Conservation (phyloP, 2,888 invertebrate species). For the Acanthosepion esculentum region DNA sequence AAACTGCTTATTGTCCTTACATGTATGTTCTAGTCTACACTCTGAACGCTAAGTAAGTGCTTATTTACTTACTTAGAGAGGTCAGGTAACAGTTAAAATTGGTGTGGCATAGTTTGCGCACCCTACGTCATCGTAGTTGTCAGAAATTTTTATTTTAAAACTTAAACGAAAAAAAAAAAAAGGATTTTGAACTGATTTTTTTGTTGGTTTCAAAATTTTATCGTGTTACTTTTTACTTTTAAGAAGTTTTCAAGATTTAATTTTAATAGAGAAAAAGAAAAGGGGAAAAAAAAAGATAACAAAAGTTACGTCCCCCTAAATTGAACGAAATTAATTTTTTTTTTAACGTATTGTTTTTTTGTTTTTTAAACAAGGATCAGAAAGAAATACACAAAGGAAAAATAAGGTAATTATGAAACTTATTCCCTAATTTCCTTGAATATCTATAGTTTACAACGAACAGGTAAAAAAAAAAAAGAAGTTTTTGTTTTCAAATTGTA, state of each 20-base stretch:
- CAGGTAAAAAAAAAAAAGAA: too few relatives aligned
- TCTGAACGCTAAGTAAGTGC: not conserved
- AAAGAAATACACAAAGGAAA: not conserved
- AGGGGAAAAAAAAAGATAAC: not conserved
- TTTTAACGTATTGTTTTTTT: not conserved
- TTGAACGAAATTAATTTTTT: not conserved
- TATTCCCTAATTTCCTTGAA: not conserved
- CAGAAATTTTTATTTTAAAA: not conserved
- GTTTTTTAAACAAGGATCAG: not conserved
- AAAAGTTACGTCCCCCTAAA: not conserved
- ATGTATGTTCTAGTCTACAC: not conserved
- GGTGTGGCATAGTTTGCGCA: too few relatives aligned
- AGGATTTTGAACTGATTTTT: not conserved
- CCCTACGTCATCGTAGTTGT: not conserved
- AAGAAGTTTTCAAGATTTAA: not conserved
- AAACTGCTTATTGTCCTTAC: not conserved
- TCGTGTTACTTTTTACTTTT: not conserved
- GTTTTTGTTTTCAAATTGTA: too few relatives aligned
- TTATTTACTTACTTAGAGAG: not conserved
- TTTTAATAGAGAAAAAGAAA: not conserved
- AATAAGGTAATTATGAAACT: not conserved
- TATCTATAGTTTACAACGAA: too few relatives aligned
- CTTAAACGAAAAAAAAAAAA: not conserved
- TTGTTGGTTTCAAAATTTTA: not conserved
- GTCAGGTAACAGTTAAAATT: not conserved